Conservation (phyloP, 2,888 invertebrate species). For the Allygus modestus region DNA sequence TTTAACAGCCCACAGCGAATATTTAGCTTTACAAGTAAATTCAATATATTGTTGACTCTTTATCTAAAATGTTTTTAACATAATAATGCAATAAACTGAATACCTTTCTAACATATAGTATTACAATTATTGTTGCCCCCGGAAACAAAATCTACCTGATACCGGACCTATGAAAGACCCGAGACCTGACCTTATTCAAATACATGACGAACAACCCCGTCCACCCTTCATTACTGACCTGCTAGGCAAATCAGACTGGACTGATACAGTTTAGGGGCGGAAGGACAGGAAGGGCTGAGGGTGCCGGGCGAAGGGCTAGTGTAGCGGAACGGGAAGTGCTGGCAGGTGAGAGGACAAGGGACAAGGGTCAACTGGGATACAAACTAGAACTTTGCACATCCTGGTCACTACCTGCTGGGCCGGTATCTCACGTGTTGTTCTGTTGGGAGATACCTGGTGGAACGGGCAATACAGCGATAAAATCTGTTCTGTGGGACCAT, state of each 20-base stretch:
- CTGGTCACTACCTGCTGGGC: background rate
- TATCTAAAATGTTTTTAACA: too few relatives aligned
- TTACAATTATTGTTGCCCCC: too few relatives aligned
- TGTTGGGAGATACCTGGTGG: background rate
- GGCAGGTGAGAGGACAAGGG: constrained; percentile 28
- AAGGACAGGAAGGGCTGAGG: background rate
- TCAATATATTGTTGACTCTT: too few relatives aligned
- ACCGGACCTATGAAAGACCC: background rate
- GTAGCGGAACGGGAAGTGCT: constrained; percentile 50
- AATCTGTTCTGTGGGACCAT: background rate
- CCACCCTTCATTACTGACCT: constrained; percentile 16
- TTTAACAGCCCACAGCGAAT: too few relatives aligned
- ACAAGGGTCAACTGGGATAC: constrained; percentile 49
- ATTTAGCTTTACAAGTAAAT: too few relatives aligned
- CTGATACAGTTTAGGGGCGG: constrained; percentile 34
- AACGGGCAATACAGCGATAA: background rate
- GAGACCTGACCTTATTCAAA: constrained; percentile 9
- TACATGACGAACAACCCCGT: background rate
- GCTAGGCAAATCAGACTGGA: constrained; percentile 6
- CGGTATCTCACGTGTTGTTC: background rate
- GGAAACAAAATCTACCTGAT: constrained; percentile 3
- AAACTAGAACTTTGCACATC: constrained; percentile 43
- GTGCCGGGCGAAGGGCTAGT: background rate
- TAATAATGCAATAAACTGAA: too few relatives aligned
- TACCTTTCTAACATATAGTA: too few relatives aligned